phyloP scores from a whole-genome alignment of 2,113 vertebrate genomes.

The Sander vitreus region DNA sequence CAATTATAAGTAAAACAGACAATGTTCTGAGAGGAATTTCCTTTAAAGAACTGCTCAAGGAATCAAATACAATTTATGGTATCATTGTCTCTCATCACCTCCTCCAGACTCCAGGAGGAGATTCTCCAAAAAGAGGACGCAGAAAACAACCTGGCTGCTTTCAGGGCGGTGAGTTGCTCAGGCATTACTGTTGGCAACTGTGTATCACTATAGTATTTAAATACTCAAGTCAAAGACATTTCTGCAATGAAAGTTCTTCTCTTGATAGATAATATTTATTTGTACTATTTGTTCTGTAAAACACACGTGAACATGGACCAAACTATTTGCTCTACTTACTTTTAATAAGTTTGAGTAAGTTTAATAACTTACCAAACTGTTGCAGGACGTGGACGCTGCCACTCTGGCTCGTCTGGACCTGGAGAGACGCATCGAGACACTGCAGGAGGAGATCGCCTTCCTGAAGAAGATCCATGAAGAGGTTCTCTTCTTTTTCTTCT shows the following conservation, averaged over 20 bases:
- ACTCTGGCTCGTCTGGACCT: constrained; percentile 93
- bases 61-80: neutral
- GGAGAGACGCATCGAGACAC: constrained; percentile 93
- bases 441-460: constrained; percentile 97
- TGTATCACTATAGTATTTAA: neutral
- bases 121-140: constrained; percentile 93
- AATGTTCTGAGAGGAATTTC: no score
- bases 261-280: no score
- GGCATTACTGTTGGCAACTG: neutral
- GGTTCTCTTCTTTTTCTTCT: constrained; percentile 53
- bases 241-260: no score
- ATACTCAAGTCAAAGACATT: neutral
- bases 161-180: constrained; percentile 89
- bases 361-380: neutral
- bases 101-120: constrained; percentile 91
- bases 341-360: neutral
- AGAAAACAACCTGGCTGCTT: constrained; percentile 92
- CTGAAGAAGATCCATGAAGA: constrained; percentile 97
- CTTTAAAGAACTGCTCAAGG: neutral
- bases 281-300: neutral
- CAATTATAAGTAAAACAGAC: neutral
- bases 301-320: neutral
- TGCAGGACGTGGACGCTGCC: constrained; percentile 93
- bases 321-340: neutral
- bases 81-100: neutral